Conservation (phyloP, 2,888 invertebrate genomes). For the Trilocha varians region DNA sequence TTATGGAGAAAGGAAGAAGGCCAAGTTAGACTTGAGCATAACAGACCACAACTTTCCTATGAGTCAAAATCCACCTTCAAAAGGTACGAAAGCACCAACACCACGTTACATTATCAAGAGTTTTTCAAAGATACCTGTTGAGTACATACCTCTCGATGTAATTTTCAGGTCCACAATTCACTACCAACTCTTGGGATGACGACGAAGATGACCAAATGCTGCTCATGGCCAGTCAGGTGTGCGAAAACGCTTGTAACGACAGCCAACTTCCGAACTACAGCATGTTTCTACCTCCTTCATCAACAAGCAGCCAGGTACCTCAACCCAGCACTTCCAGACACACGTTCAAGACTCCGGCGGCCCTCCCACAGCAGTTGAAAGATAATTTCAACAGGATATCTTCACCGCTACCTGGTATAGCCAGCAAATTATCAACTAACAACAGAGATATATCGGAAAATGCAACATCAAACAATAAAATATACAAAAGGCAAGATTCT, state of each 20-base stretch:
- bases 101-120: too few species aligned
- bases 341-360: conserved; percentile 47
- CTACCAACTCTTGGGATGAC: conserved; percentile 53
- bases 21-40: conserved; percentile 52
- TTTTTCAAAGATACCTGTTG: too few species aligned
- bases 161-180: conserved; percentile 16
- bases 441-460: conserved; percentile 33
- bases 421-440: conserved; percentile 29
- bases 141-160: too few species aligned
- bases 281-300: conserved; percentile 46
- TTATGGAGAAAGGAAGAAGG: conserved; percentile 49
- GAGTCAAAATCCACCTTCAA: conserved; percentile 39
- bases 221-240: conserved; percentile 60
- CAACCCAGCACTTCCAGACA: conserved; percentile 43
- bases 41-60: conserved; percentile 62
- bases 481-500: conserved; percentile 39
- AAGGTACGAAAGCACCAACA: neutral
- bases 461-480: conserved; percentile 43
- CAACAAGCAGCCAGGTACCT: conserved; percentile 54
- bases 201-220: conserved; percentile 64
- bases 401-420: conserved; percentile 53
- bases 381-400: conserved; percentile 52
- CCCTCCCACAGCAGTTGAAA: conserved; percentile 32
- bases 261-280: conserved; percentile 49
- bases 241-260: conserved; percentile 48